Base-by-base conservation (phyloP, 2,888 invertebrate genomes). In the Tineola bisselliella region DNA sequence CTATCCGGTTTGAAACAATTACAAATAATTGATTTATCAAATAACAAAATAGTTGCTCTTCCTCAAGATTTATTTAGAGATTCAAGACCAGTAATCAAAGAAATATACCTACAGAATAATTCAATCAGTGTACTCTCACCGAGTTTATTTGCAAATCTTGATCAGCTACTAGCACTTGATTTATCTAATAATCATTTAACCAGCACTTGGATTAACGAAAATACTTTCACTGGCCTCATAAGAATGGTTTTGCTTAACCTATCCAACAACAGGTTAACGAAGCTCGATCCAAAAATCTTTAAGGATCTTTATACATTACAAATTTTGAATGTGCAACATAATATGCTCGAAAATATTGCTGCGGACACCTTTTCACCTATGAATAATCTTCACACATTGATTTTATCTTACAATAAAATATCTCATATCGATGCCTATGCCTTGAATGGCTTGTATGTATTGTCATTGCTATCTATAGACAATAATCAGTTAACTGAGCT, bases 51-150 rank as follows among this genome's bases (percentile, higher is more conserved):
- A 65, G 93, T 93, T 44, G 93, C 94, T 61, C 88, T 98, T 67
- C 97, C 97, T 52, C 91, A 94, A 64, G 93, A 93, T 72, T 84
- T 97, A 65, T 96, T 97, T 73, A 89, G 90, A 74, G 95, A 95
- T 80, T 90, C 92, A 70, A 88, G 91, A 60, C 91, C 91, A 65
- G 91, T 92, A 64, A 92, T 97, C 69, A 94, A 93, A 82, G 96
- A 96, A 83, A 92, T 97, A 72, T 93, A 95, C 81, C 84, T 96
- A 74, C 94, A 95, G 80, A 96, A 96, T 82, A 97, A 97, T 88
- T 94, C 95, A 18, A 93, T 97, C 69, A 92, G 93, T 75, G 93
- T 93, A 54, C 88, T 97, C 66, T 93, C 95, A 66, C 94, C 95
- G 0, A 93, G 93, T 66, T 88, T 97, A 61, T 94, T 97, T 74